These are phyloP conservation scores for Chaenogobius annularis DNA, from an alignment of 2,113 vertebrate species.

Conservation along the genomic window DNA sequence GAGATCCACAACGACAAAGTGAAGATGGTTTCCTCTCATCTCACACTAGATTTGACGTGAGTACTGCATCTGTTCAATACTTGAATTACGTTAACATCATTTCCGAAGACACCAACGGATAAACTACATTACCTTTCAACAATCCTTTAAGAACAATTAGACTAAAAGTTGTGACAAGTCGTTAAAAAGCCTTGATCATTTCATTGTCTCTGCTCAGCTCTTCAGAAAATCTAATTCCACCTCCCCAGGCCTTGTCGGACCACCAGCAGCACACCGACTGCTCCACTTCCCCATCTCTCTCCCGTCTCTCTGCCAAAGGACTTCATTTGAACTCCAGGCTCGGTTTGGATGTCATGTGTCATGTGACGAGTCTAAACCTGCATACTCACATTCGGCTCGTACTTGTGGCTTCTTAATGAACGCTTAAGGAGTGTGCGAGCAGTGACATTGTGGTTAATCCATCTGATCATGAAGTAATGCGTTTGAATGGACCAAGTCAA, in stretches of 20 bases:
- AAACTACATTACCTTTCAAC: neutral
- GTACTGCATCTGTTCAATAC: too few species aligned
- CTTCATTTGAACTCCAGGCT: conserved; percentile 47
- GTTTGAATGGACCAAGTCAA: neutral
- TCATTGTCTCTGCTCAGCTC: neutral
- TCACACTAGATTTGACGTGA: too few species aligned
- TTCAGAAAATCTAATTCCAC: neutral
- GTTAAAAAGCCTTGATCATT: neutral
- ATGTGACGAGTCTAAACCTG: conserved; percentile 32
- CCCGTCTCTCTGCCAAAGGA: conserved; percentile 52
- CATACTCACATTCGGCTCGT: conserved; percentile 21
- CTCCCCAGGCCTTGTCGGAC: too few species aligned
- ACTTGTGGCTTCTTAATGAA: conserved; percentile 42
- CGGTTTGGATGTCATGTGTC: conserved; percentile 49
- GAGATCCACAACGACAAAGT: too few species aligned
- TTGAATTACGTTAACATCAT: too few species aligned
- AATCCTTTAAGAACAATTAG: neutral
- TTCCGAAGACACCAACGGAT: too few species aligned
- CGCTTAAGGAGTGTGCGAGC: conserved; percentile 37
- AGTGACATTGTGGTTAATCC: conserved; percentile 27
- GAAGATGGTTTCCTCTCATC: too few species aligned
- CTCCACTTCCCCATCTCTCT: conserved; percentile 45
- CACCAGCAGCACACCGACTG: conserved; percentile 21
- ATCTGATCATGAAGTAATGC: conserved; percentile 8
- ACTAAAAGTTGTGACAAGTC: neutral